Evolutionary conservation across 1,140 invertebrate species (phyloP), one percentile per base, ranked within the genome.

Genomic region (Eriocheir sinensis): DNA sequence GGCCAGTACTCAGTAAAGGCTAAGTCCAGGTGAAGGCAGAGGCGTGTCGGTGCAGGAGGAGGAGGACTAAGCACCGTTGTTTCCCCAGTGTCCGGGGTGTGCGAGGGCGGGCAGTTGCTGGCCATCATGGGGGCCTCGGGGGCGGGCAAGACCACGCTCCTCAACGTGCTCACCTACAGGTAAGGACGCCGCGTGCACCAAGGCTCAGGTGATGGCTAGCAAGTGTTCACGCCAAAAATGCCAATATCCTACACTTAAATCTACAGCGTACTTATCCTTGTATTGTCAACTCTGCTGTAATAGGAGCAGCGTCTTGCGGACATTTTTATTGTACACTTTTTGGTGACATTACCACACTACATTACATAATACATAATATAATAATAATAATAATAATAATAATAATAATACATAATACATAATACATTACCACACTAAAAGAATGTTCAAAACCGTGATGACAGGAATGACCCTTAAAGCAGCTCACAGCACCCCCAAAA

Each of bases 71-170:
- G 21, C 27, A 0, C 72, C 44, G 12, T 2, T 60, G 27, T 53
- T 85, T 12, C 17, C 34, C 0, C 89, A 95, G 95, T 95, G 38
- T 91, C 91, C 0, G 95, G 95, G 6, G 30, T 96, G 6, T 96
- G 95, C 81, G 94, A 96, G 36, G 94, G 94, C 8, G 96, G 96
- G 27, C 94, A 96, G 88, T 89, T 96, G 32, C 88, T 96, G 53
- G 96, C 96, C 53, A 95, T 96, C 34, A 96, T 96, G 96, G 96
- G 96, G 0, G 93, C 96, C 0, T 95, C 95, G 17, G 96, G 96
- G 0, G 95, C 96, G 2, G 96, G 96, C 60, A 96, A 96, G 79
- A 95, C 96, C 3, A 96, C 96, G 0, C 94, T 96, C 2, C 94
- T 96, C 48, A 96, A 96, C 44, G 91, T 95, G n/a, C 90, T 96